Evolutionary conservation across 1,140 invertebrate species (phyloP).

Genomic region (Pseudomyrmex concolor): DNA sequence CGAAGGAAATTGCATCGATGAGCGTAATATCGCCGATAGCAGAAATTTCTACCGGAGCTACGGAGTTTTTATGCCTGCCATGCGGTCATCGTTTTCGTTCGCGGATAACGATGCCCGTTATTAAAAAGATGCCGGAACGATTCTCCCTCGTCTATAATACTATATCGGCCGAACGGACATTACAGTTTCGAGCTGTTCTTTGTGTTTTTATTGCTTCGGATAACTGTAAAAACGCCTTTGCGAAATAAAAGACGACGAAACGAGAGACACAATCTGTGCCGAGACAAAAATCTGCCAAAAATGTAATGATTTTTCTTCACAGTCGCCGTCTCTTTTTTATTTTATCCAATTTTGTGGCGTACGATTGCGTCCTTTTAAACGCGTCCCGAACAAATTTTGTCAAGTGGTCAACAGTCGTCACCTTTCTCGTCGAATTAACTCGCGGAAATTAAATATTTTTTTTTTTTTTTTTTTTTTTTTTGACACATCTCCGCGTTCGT

Average conservation of each 20-base stretch:
- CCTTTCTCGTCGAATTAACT: neutral
- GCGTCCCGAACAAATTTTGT: conserved; percentile 9
- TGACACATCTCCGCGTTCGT: neutral
- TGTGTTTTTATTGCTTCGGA: no score
- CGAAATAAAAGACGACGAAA: no score
- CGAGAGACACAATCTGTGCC: no score
- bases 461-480: conserved; percentile 46
- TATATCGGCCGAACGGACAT: no score
- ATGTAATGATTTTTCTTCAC: neutral
- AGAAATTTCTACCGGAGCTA: neutral
- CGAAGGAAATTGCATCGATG: conserved; percentile 25
- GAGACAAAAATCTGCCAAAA: no score
- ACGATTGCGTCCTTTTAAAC: no score
- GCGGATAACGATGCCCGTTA: conserved; percentile 26
- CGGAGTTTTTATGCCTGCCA: neutral
- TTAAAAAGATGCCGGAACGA: neutral
- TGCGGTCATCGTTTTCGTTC: neutral
- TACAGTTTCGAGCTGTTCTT: no score
- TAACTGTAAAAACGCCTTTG: no score
- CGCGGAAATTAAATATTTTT: conserved; percentile 64
- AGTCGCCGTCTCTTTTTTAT: neutral
- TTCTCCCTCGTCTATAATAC: no score
- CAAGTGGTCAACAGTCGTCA: conserved; percentile 4
- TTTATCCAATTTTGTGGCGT: no score
- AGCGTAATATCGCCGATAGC: conserved; percentile 7